Evolutionary conservation across 2,888 invertebrate species (phyloP), one percentile per base, ranked within the genome.

Genomic region (Busseola fusca): DNA sequence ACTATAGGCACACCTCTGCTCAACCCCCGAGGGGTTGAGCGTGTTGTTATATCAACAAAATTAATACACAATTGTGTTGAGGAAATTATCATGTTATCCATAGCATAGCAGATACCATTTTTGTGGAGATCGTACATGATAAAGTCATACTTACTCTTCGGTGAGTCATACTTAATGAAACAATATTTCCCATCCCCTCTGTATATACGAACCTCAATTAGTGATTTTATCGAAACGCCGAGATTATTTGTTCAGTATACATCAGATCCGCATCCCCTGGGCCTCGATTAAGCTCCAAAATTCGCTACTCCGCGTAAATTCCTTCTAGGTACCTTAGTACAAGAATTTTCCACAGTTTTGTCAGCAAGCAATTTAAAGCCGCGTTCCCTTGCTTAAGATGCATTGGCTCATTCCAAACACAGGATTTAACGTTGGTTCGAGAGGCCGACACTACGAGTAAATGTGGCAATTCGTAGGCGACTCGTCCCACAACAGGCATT

Each of bases 401-500:
- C 94, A 95, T 95, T 94, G 94, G 93, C 91, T 94, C 93, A 93
- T 94, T 94, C 92, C 88, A 90, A 92, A 92, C 90, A 91, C 88
- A 90, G 92, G 94, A 93, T 94, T 95, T 94, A 93, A 92, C 92
- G 92, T 90, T 87, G 87, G 87, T 88, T 90, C 86, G 84, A 88
- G 89, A 92, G 91, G 89, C 89, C 89, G 87, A 86, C 89, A 89
- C 86, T 87, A 87, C 83, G 87, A 92, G 91, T 85, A 94, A 95
- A 95, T 95, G 91, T 83, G 92, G 91, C 93, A 91, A 95, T 95
- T 95, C 93, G 94, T 93, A 95, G 88, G 93, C 95, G 87, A 86
- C 90, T 91, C 93, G 92, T 88, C 91, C 92, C 91, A 88, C 92
- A 91, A 92, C 92, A 91, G 87, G 92, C 95, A 94, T 95, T 95